Conservation (phyloP, 2,113 vertebrate genomes). For the Orycteropus afer region DNA sequence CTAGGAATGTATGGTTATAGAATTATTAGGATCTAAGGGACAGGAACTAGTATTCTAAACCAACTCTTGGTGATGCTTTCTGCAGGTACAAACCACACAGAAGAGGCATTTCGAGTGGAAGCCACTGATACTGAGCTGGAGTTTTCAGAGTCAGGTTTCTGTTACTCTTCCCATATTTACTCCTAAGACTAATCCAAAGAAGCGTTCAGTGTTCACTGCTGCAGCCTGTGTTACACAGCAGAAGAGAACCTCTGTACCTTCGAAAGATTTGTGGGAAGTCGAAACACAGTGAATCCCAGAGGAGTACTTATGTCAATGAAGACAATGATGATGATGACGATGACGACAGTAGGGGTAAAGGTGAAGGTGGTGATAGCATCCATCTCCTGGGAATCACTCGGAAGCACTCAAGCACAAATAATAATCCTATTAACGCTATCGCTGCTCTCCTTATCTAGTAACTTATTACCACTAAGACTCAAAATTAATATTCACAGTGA, state of each 20-base stretch:
- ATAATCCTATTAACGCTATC: not conserved
- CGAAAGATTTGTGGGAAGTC: not conserved
- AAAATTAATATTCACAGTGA: not conserved
- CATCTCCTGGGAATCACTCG: not conserved
- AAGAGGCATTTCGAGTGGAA: not conserved
- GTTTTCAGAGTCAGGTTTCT: not conserved
- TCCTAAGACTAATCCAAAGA: not conserved
- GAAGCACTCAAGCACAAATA: not conserved
- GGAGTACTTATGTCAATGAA: not conserved
- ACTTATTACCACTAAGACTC: constrained; percentile 3
- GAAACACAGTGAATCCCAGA: not conserved
- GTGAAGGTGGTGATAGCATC: not conserved
- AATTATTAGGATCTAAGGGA: not conserved
- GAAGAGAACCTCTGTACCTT: not conserved
- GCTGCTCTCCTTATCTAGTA: constrained; percentile 32
- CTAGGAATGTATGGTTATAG: not conserved
- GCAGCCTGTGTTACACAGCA: not conserved
- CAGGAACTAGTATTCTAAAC: not conserved
- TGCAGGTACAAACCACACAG: not conserved
- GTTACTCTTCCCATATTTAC: not conserved
- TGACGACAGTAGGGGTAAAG: not conserved
- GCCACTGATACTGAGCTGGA: not conserved
- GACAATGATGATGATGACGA: not conserved
- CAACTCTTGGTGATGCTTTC: not conserved
- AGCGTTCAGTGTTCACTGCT: not conserved